Base-by-base conservation (phyloP, 2,113 vertebrate genomes). In the Condylura cristata region DNA sequence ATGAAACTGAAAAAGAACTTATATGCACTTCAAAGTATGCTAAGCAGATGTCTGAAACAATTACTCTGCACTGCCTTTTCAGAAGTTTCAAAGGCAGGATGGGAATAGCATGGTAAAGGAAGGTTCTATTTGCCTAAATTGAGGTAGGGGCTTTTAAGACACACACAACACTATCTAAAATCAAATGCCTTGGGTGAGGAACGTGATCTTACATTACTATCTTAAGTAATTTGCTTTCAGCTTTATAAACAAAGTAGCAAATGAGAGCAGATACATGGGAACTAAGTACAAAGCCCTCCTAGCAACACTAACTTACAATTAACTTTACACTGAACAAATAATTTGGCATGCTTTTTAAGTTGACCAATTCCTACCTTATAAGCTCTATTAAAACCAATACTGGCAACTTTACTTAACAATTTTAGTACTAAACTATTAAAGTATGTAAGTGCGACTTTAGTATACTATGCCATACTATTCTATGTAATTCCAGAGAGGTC, bases 1-100 rank as follows among this genome's bases (percentile, higher is more conserved):
- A 98, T 97, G 97, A 98, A 98, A 98, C 72, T 65, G 63, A 96
- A 98, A 98, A 98, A 96, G 96, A 79, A 97, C 96, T 78, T 97
- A 95, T 91, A 98, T 96, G 60, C 66, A 97, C 97, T 98, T 98
- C 96, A 95, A 98, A 98, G 96, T 83, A 98, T 97, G 89, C 96
- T 98, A 96, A 98, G 74, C 82, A 97, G 96, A 97, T 85, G 94
- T 93, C 53, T 96, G 94, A 97, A 98, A 97, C 97, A 98, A 98
- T 96, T 97, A 95, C 90, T 96, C 86, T 1, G 12, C 75, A 88
- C 63, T 95, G 95, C 92, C 94, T 96, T 79, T 97, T 79, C 89
- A 89, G 89, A 97, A 96, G 79, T 92, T 92, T 96, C 93, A 79
- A 98, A 94, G 96, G 96, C 95, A 82, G 86, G 8, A 37, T 82